These are phyloP conservation scores for Zaprionus obscuricornis DNA, from an alignment of 2,888 invertebrate species.

Conservation along the genomic window DNA sequence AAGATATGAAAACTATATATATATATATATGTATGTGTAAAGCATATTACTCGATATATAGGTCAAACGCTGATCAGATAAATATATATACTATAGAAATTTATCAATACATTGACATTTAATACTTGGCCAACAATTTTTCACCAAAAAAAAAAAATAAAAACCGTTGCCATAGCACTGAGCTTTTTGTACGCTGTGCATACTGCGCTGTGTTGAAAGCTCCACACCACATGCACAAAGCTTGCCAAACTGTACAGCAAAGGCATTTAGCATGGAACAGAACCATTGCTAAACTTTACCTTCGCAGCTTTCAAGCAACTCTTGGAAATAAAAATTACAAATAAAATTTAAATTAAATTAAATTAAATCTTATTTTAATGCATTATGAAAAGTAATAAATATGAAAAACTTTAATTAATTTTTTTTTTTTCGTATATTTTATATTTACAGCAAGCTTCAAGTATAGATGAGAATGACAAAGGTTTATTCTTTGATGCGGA, in stretches of 20 bases:
- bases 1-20: too few species aligned
- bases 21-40: too few species aligned
- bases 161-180: neutral
- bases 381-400: neutral
- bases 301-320: conserved; percentile 7
- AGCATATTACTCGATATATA: too few species aligned
- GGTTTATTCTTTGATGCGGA: conserved; percentile 69
- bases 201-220: conserved; percentile 12
- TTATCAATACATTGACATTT: too few species aligned
- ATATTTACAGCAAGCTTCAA: conserved; percentile 57
- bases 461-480: conserved; percentile 58
- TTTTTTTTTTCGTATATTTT: too few species aligned
- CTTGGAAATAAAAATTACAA: too few species aligned
- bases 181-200: conserved; percentile 18
- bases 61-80: too few species aligned
- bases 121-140: too few species aligned
- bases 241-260: conserved; percentile 3
- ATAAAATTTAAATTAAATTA: too few species aligned
- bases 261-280: conserved; percentile 24
- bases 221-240: neutral
- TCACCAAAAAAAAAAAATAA: too few species aligned
- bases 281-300: conserved; percentile 7
- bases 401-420: neutral
- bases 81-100: too few species aligned
- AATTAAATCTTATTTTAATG: neutral